phyloP scores from a whole-genome alignment of 1,140 invertebrate genomes.

The Drosophila obscura region DNA sequence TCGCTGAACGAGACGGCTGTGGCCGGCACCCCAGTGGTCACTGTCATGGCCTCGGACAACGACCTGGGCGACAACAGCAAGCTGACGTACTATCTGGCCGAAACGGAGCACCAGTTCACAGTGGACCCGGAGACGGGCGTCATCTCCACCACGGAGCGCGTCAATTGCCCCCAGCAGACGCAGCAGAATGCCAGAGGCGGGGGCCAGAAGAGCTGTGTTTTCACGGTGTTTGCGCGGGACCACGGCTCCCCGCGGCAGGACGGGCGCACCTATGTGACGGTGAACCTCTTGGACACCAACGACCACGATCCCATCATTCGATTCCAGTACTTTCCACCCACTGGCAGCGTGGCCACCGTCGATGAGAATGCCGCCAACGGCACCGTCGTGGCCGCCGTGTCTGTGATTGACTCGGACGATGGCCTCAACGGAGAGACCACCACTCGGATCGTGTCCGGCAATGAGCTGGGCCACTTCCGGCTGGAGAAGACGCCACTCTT shows the following conservation, averaged over 20 bases:
- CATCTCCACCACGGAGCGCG: conserved; percentile 91
- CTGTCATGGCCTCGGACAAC: conserved; percentile 95
- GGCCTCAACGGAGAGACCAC: conserved; percentile 94
- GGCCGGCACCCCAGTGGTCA: conserved; percentile 93
- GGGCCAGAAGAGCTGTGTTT: conserved; percentile 94
- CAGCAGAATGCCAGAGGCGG: conserved; percentile 45
- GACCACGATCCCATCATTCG: conserved; percentile 97
- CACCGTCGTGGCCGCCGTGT: conserved; percentile 96
- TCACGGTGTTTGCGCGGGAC: conserved; percentile 96
- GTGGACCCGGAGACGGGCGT: conserved; percentile 95
- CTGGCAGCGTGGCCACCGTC: conserved; percentile 93
- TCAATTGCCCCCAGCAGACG: conserved; percentile 88
- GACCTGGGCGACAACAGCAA: conserved; percentile 96
- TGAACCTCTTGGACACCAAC: conserved; percentile 96
- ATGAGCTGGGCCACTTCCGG: conserved; percentile 95
- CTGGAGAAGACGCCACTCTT: conserved; percentile 93
- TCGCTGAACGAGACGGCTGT: conserved; percentile 95
- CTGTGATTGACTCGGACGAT: conserved; percentile 95
- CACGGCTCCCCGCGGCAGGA: conserved; percentile 95
- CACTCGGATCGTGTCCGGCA: conserved; percentile 93
- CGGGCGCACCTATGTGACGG: conserved; percentile 96
- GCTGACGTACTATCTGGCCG: conserved; percentile 94
- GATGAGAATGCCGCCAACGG: conserved; percentile 96
- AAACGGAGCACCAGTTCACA: conserved; percentile 92
- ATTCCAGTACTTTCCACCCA: conserved; percentile 94